Percentiles rank a stretch among this genome's conserved stretches.
Evolutionary conservation across 2,888 invertebrate species (phyloP).

Genomic region (Tetanocera ferruginea): DNA sequence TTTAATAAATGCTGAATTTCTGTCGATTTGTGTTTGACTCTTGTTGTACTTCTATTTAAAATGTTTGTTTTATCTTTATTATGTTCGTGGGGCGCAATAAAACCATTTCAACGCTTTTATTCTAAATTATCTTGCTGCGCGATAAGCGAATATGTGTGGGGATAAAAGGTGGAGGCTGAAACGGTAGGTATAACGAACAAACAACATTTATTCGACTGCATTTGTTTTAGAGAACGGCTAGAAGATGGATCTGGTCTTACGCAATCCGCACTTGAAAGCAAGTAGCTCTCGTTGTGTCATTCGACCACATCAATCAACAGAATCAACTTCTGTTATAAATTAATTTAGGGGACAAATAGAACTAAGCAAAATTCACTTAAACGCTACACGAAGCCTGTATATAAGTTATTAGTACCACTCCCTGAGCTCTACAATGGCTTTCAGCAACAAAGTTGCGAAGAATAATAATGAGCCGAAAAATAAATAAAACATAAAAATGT

Average conservation of each 20-base stretch:
- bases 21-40: not conserved
- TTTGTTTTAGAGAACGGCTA: not conserved
- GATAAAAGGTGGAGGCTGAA: not conserved
- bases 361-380: not conserved
- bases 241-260: conserved; percentile 7
- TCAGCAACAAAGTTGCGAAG: conserved; percentile 24
- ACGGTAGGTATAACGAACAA: not conserved
- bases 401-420: conserved; percentile 44
- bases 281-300: not conserved
- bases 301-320: no score
- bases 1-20: not conserved
- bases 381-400: not conserved
- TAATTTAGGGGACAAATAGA: not conserved
- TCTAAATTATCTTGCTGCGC: conserved; percentile 12
- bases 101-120: conserved; percentile 14
- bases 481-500: conserved; percentile 25
- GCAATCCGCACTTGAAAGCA: conserved; percentile 10
- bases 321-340: no score
- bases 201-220: not conserved
- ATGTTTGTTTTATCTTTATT: conserved; percentile 30
- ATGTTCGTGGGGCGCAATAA: conserved; percentile 7
- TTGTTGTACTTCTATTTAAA: not conserved
- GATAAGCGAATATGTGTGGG: conserved; percentile 26
- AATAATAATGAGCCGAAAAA: conserved; percentile 35
- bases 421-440: not conserved